Conservation (phyloP, 2,113 vertebrate species). For the Tichodroma muraria region DNA sequence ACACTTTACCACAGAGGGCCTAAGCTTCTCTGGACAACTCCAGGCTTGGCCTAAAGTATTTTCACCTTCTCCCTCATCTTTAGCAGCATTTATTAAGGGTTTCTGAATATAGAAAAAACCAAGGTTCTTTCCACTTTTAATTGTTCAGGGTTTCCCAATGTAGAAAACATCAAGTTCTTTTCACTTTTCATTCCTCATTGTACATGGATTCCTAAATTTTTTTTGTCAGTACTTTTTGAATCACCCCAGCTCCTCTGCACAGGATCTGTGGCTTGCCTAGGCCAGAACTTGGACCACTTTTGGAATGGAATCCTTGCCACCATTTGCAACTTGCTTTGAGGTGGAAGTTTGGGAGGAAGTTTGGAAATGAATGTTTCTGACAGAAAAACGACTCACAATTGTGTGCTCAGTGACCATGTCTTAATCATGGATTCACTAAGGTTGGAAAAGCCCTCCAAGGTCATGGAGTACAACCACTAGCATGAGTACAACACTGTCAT, state of each 20-base stretch:
- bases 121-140: neutral
- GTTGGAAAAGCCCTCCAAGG: neutral
- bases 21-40: neutral
- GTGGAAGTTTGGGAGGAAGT: neutral
- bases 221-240: neutral
- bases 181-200: neutral
- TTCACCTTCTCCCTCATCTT: neutral
- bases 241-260: neutral
- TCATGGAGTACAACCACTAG: neutral
- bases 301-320: neutral
- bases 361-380: neutral
- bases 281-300: neutral
- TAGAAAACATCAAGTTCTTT: neutral
- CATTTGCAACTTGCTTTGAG: neutral
- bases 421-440: neutral
- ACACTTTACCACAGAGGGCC: neutral
- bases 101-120: neutral
- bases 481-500: neutral
- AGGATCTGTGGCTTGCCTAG: neutral
- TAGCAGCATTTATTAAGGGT: neutral
- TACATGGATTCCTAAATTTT: neutral
- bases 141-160: neutral
- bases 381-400: neutral
- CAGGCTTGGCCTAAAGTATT: neutral
- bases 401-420: neutral